Conservation (phyloP, 2,888 invertebrate genomes). For the Eupithecia pulchellata region DNA sequence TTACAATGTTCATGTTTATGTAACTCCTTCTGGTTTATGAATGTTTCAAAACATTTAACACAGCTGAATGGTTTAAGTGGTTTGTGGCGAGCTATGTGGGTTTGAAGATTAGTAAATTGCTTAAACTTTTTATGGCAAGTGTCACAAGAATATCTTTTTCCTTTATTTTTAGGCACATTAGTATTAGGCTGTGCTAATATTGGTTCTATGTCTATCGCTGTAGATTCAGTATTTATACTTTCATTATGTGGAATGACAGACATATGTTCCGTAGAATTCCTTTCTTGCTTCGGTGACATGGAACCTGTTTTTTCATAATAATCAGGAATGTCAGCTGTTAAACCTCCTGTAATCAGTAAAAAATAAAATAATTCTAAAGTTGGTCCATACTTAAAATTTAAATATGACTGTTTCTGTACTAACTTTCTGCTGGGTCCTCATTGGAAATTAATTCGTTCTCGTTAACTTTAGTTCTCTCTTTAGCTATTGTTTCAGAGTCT, state of each 20-base stretch:
- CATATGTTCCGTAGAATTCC: conserved; percentile 12
- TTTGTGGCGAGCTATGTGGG: conserved; percentile 9
- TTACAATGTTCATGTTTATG: conserved; percentile 16
- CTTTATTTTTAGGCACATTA: not conserved
- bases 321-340: conserved; percentile 5
- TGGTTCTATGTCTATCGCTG: not conserved
- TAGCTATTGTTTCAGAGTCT: conserved; percentile 17
- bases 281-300: conserved; percentile 25
- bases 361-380: not conserved
- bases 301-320: conserved; percentile 9
- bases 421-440: conserved; percentile 16
- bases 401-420: not conserved
- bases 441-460: not conserved
- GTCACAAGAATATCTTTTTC: conserved; percentile 16
- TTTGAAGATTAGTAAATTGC: conserved; percentile 14
- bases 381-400: not conserved
- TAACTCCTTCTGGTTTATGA: conserved; percentile 15
- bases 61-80: conserved; percentile 12
- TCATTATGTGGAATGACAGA: not conserved
- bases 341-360: conserved; percentile 13
- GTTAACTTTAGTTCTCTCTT: conserved; percentile 17
- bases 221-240: not conserved
- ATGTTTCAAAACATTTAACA: conserved; percentile 16
- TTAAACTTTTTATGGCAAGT: conserved; percentile 21
- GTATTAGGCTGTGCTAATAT: not conserved